Base-by-base conservation (phyloP, 1,140 invertebrate genomes). In the Eueides isabella region DNA sequence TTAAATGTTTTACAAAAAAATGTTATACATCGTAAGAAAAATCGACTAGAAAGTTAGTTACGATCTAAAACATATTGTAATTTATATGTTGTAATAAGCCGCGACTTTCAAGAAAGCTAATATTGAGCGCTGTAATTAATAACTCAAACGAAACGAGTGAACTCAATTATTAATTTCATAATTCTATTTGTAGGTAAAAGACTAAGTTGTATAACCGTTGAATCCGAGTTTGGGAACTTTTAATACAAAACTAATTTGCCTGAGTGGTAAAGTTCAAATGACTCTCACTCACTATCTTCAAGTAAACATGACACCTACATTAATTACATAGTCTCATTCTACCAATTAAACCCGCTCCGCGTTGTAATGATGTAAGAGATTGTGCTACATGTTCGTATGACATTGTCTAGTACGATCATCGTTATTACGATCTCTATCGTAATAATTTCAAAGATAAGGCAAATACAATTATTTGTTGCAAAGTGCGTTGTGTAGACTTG, bases 291-390 rank as follows among this genome's bases (percentile, higher is more conserved):
- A 44, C 70, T 72, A 72, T 33, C 71, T 76, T 64, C 63, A 74
- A 71, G 67, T 74, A n/a, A 77, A 77, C 75, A 74, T 66, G 71
- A 74, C 75, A 74, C 67, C 67, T 48, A 61, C 67, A 77, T 71
- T 77, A 71, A 76, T 74, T 77, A 67, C 23, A 61, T 63, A 71
- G 75, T 77, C 74, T 73, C 68, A 67, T 71, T 55, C 31, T 73
- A 31, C 71, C 72, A 67, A 77, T 77, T 77, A n/a, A 77, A 77
- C 71, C 71, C 61, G 63, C 69, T 68, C 62, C 35, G 38, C 61
- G 67, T 63, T 23, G 65, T 76, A 76, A 71, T 68, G 69, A 33
- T 41, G 38, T 71, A 44, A 44, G 63, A 71, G n/a, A 62, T 41
- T 30, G 19, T 41, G 31, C 67, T n/a, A n/a, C 23, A 33, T 61